These are phyloP conservation scores for Sarcoramphus papa DNA, from an alignment of 2,797 vertebrate genomes.

Conservation along the genomic window DNA sequence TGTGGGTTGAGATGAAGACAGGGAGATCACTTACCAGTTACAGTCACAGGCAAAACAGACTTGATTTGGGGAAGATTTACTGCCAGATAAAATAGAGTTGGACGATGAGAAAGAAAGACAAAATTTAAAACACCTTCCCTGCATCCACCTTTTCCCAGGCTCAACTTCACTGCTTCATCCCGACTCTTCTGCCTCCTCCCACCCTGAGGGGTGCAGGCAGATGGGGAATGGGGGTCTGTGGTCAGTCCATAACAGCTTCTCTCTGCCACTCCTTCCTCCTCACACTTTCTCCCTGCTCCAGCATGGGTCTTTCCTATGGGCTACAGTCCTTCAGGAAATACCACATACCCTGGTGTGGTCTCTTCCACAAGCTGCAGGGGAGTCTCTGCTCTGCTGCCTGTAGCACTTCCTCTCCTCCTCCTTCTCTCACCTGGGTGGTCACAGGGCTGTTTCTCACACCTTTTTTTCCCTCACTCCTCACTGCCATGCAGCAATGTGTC, in stretches of 20 bases:
- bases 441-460: neutral
- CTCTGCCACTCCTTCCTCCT: neutral
- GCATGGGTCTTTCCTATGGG: neutral
- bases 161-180: neutral
- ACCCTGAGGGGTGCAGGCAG: fast-evolving
- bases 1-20: too few relatives aligned
- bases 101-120: neutral
- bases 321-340: neutral
- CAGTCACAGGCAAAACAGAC: neutral
- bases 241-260: neutral
- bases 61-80: neutral
- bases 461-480: neutral
- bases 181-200: neutral
- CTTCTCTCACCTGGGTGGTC: neutral
- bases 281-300: neutral
- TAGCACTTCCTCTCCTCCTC: neutral
- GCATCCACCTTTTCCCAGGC: neutral
- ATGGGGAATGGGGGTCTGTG: neutral
- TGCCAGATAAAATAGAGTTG: neutral
- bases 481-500: neutral
- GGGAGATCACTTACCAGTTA: neutral
- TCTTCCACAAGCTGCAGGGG: neutral
- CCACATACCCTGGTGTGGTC: too few relatives aligned
- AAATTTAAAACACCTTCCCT: neutral
- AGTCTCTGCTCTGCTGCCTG: neutral